phyloP scores from a whole-genome alignment of 2,797 vertebrate genomes.

The Kryptopterus vitreolus region DNA sequence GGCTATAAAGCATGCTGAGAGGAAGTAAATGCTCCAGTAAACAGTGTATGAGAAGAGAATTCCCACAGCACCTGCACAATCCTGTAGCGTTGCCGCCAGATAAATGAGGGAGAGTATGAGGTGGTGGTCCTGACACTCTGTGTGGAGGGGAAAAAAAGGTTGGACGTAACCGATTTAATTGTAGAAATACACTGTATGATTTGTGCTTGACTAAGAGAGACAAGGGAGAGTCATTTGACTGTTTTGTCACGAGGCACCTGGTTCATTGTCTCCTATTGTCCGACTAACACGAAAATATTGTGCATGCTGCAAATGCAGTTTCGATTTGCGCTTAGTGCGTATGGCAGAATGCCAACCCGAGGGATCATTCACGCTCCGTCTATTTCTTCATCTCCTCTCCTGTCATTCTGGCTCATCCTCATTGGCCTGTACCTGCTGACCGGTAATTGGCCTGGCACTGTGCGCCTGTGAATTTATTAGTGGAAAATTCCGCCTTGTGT shows the following conservation, averaged over 20 bases:
- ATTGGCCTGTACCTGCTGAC: conserved; percentile 46
- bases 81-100: background rate
- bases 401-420: conserved; percentile 1
- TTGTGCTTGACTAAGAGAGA: background rate
- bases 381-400: conserved; percentile 1
- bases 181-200: background rate
- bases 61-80: background rate
- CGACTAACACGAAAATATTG: conserved; percentile 33
- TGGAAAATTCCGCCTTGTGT: conserved; percentile 48
- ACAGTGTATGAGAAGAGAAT: background rate
- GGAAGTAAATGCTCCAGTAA: background rate
- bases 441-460: conserved; percentile 51
- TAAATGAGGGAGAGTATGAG: background rate
- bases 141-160: background rate
- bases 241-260: conserved; percentile 29
- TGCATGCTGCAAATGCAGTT: conserved; percentile 15
- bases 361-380: conserved; percentile 2
- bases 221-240: conserved; percentile 1
- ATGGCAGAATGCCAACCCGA: conserved; percentile 20
- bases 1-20: background rate
- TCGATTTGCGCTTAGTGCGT: conserved; percentile 36
- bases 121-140: background rate
- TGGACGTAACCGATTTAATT: background rate
- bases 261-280: conserved; percentile 24
- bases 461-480: conserved; percentile 44